phyloP scores from a whole-genome alignment of 2,113 vertebrate species.

The Microcebus murinus region DNA sequence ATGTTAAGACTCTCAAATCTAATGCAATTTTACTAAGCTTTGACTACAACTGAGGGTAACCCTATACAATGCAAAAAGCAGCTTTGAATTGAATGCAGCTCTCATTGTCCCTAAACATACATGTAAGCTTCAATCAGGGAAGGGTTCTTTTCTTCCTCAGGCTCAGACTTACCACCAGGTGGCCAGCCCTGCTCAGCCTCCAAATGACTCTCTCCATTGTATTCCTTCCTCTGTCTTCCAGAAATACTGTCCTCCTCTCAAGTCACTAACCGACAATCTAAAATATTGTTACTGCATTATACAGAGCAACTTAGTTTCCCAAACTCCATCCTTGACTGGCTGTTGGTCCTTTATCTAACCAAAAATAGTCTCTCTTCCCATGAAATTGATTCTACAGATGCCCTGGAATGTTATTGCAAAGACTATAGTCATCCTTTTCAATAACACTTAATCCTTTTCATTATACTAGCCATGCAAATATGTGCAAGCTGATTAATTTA shows the following conservation, averaged over 20 bases:
- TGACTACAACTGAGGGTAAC: background rate
- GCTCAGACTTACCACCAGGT: background rate
- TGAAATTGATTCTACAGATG: background rate
- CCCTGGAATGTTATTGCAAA: background rate
- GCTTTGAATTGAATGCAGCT: background rate
- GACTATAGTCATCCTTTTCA: background rate
- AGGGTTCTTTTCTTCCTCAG: background rate
- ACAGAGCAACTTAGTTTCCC: conserved; percentile 15
- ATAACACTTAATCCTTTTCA: background rate
- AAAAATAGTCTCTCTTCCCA: background rate
- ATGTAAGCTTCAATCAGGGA: background rate
- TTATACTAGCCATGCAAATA: background rate
- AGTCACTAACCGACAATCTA: background rate
- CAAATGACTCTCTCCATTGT: background rate
- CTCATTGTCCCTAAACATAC: background rate
- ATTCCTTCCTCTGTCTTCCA: background rate
- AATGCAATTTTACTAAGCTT: background rate
- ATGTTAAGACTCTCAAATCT: background rate
- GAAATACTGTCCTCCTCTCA: background rate
- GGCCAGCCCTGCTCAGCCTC: background rate
- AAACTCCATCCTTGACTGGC: background rate
- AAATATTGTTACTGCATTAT: background rate
- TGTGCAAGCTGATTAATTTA: background rate
- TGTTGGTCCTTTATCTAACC: background rate
- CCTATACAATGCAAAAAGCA: background rate